Base-by-base conservation (phyloP, 1,140 invertebrate species). In the Drosophila orosa region DNA sequence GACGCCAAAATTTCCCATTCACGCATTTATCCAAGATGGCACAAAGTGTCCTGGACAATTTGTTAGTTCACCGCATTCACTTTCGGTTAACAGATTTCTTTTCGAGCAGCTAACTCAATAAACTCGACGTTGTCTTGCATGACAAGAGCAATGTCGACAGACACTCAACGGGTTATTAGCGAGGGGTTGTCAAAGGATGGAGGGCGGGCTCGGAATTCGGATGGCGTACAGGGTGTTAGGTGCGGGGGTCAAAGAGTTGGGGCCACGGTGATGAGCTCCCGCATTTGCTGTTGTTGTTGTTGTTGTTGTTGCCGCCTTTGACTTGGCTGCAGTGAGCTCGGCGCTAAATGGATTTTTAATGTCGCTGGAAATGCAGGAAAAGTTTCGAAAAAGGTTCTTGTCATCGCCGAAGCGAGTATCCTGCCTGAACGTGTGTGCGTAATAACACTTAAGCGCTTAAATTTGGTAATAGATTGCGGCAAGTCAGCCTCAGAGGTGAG, bases 291-390 rank as follows among this genome's bases (percentile, higher is more conserved):
- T 27, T 57, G 50, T 22, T 54, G 37, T 27, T 52, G 37, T 39
- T 63, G 31, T 37, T 10, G 31, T 10, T 33, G 31, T 10, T 13
- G 44, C 44, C 8, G 44, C 44, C 8, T 45, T 45, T 60, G 73
- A 52, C 37, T 61, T 39, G 55, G 48, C 31, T 87, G 82, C 82
- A 86, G 45, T 58, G 58, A 86, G 82, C 78, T 62, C 55, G 54
- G 62, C 75, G 84, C 76, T 90, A 87, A 87, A 87, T 87, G 84
- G 84, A 87, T 87, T 87, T 87, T 87, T 87, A 87, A 87, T 87
- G 84, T 87, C 80, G 84, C 84, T 78, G 77, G 57, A 77, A 87
- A 77, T 80, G 83, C 83, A 82, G 82, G 69, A 67, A 79, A 84
- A 86, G 65, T 72, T 87, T 62, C 57, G 63, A 80, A 86, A 85